Conservation (phyloP, 2,888 invertebrate genomes). For the Trichopria drosophilae region DNA sequence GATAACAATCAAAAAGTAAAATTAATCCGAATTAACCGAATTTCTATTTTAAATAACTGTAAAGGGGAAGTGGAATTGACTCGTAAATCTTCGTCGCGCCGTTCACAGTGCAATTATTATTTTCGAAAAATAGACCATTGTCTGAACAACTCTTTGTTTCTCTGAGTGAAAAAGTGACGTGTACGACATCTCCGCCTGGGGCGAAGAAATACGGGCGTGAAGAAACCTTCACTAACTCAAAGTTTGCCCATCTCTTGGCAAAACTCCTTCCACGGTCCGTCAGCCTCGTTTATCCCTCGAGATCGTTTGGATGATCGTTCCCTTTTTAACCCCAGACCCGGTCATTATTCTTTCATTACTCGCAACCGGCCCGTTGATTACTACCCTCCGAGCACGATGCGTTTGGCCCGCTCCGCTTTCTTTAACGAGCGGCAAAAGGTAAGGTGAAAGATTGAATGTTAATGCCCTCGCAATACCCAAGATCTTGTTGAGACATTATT, state of each 20-base stretch:
- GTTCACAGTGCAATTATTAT: too few species aligned
- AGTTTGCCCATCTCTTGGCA: slow-evolving; percentile 35
- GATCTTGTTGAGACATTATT: neutral
- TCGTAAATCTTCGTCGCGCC: too few species aligned
- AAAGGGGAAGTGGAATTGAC: too few species aligned
- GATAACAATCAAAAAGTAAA: too few species aligned
- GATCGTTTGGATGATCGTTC: slow-evolving; percentile 16
- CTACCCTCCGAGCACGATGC: neutral
- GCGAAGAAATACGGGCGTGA: slow-evolving; percentile 9
- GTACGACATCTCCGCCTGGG: slow-evolving; percentile 9
- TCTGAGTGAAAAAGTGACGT: too few species aligned
- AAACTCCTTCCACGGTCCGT: slow-evolving; percentile 27
- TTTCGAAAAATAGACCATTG: too few species aligned
- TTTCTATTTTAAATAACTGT: too few species aligned
- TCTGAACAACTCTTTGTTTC: too few species aligned
- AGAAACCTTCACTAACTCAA: slow-evolving; percentile 31
- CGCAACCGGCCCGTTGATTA: slow-evolving; percentile 11
- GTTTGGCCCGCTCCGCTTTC: neutral
- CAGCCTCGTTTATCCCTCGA: slow-evolving; percentile 33
- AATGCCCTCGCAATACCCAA: neutral
- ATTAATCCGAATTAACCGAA: too few species aligned
- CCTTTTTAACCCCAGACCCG: slow-evolving; percentile 11
- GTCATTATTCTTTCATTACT: slow-evolving; percentile 35
- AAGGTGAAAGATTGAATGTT: neutral
- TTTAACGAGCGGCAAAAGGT: slow-evolving; percentile 5